Conservation (phyloP, 2,888 invertebrate genomes). For the Muschampia plurimacula region DNA sequence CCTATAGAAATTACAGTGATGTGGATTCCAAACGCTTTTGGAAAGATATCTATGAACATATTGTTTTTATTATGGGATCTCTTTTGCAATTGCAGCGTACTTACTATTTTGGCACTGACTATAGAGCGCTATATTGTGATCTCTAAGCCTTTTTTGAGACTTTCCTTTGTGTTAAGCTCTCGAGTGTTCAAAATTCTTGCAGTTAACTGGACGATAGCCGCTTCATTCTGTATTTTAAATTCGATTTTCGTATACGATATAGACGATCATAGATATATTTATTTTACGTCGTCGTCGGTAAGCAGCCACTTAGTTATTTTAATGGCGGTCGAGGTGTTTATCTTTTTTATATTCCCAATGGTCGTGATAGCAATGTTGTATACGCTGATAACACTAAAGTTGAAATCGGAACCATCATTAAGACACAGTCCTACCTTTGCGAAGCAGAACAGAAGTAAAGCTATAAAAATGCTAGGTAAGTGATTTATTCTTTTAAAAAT, state of each 20-base stretch:
- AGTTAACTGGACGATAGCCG: constrained; percentile 91
- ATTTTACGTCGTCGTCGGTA: constrained; percentile 51
- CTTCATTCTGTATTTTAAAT: constrained; percentile 90
- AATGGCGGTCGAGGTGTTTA: constrained; percentile 87
- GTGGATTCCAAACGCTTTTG: constrained; percentile 91
- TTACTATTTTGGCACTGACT: constrained; percentile 94
- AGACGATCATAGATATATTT: constrained; percentile 70
- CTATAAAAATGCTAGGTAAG: constrained; percentile 93
- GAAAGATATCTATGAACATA: constrained; percentile 90
- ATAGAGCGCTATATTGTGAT: constrained; percentile 95
- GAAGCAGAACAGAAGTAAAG: constrained; percentile 80
- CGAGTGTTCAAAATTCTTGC: constrained; percentile 90
- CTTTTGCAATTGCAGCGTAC: constrained; percentile 92
- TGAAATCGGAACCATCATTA: constrained; percentile 84
- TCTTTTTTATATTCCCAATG: constrained; percentile 94
- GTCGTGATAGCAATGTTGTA: constrained; percentile 92
- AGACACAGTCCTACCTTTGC: constrained; percentile 75
- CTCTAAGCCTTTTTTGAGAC: constrained; percentile 92
- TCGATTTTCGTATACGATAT: constrained; percentile 67
- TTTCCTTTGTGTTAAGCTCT: constrained; percentile 91
- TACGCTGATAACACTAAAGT: constrained; percentile 90
- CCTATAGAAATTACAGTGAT: constrained; percentile 92
- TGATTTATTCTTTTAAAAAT: constrained; percentile 45
- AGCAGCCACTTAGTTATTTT: constrained; percentile 62
- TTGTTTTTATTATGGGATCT: constrained; percentile 92